Conservation (phyloP, 2,797 vertebrate species). For the Alcedo quadribrachys region DNA sequence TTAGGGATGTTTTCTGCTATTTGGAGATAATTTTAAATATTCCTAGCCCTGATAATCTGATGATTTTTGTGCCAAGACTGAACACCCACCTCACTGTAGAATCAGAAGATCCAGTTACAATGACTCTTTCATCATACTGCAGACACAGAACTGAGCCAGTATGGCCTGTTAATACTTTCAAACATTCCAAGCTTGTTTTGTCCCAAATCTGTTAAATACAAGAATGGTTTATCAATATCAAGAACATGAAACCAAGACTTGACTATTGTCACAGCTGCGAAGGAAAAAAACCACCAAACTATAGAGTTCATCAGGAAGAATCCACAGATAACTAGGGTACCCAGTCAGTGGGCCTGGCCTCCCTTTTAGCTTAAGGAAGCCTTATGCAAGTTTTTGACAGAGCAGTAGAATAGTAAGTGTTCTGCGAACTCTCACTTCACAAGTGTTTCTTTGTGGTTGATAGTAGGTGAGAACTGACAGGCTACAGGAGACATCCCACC, state of each 20-base stretch:
- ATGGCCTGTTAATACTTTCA: constrained; percentile 97
- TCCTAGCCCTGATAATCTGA: neutral
- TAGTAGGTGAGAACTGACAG: neutral
- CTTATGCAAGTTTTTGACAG: neutral
- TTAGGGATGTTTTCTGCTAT: neutral
- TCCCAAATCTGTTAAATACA: constrained; percentile 90
- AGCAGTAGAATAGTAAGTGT: neutral
- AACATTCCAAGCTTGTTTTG: constrained; percentile 96
- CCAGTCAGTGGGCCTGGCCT: neutral
- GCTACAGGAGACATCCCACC: neutral
- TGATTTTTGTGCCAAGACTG: neutral
- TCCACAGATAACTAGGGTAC: neutral
- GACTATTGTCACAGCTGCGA: rapidly evolving
- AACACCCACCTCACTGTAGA: constrained; percentile 91
- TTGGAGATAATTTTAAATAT: neutral
- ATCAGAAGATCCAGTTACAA: constrained; percentile 97
- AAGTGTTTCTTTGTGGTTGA: neutral
- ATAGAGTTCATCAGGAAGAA: neutral
- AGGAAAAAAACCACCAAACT: neutral
- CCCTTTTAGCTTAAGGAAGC: neutral
- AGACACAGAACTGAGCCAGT: constrained; percentile 98
- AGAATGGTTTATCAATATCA: neutral
- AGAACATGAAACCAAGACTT: neutral
- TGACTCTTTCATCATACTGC: constrained; percentile 97
- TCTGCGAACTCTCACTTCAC: neutral